Evolutionary conservation across 2,113 vertebrate species (phyloP), one percentile per base, ranked within the genome.

Genomic region (Gymnogyps californianus): DNA sequence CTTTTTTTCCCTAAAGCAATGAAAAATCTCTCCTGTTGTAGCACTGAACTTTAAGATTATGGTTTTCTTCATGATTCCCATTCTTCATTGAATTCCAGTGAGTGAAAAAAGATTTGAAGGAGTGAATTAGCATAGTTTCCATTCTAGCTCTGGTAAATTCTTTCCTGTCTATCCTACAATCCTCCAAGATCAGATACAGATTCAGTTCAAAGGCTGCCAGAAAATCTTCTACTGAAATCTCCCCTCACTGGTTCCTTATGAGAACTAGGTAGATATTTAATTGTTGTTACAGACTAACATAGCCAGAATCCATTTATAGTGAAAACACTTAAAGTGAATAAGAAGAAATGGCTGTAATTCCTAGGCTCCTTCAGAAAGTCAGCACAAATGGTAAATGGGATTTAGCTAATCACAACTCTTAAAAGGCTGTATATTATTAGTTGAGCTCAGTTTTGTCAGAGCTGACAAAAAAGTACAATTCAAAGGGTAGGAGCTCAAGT

Each of bases 41-140:
- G 89, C 87, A 74, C 5, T 97, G 96, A 97, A 94, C 94, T 96
- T 96, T 83, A 94, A 70, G 83, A 91, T 96, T 89, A 96, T 66
- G 51, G 66, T 80, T 97, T 97, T 94, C 91, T 76, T 93, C 94
- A 88, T 62, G 84, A 91, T 88, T 96, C 87, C 47, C 78, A 81
- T 95, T 96, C 84, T 95, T 96, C 93, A 97, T 31, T 96, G 94
- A 95, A 93, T 94, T 95, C 89, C 93, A 87, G 70, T 3, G 78
- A 93, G 94, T 77, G 49, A 71, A 85, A 82, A 93, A 83, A 83
- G 62, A 84, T 94, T 55, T 93, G 93, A 95, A 90, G 94, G 66
- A 91, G 78, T 66, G 91, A 96, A 96, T 97, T 93, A 96, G 87
- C 93, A 97, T 65, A 95, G 87, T 71, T 90, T 93, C 94, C 79